These are phyloP conservation scores for Monarcha castaneiventris DNA, from an alignment of 2,113 vertebrate genomes.

Conservation along the genomic window DNA sequence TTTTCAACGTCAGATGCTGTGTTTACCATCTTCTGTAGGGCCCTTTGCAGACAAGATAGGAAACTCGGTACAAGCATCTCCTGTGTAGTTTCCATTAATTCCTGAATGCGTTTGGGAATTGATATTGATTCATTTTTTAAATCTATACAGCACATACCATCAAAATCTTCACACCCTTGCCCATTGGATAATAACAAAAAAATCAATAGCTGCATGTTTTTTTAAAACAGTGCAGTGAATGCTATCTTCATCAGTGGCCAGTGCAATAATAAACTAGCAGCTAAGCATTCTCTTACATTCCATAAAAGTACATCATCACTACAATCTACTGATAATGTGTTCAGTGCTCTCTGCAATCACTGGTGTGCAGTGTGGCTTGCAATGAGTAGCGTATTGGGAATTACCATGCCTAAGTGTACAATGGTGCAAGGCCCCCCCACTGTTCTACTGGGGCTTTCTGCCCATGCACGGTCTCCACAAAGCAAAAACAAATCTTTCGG, in stretches of 20 bases:
- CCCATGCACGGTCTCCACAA: background rate
- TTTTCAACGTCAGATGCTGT: background rate
- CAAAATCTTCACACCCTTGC: too few species aligned
- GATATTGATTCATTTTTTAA: background rate
- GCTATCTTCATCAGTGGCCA: background rate
- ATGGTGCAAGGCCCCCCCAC: too few species aligned
- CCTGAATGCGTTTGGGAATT: background rate
- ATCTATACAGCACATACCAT: background rate
- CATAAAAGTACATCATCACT: background rate
- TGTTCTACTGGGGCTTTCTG: background rate
- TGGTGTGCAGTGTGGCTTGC: background rate
- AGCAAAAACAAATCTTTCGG: background rate
- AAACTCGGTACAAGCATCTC: background rate
- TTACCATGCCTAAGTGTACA: background rate
- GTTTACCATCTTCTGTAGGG: background rate
- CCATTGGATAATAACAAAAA: background rate
- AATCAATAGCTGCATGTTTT: background rate
- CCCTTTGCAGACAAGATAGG: background rate
- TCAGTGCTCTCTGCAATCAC: background rate
- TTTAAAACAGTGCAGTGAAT: background rate
- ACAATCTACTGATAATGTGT: too few species aligned
- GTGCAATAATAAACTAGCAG: background rate
- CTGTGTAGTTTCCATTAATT: background rate
- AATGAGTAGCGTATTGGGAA: accelerated
- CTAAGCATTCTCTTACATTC: background rate